Evolutionary conservation across 2,113 vertebrate species (phyloP), one percentile per base, ranked within the genome.

Genomic region (Ceyx cyanopectus): DNA sequence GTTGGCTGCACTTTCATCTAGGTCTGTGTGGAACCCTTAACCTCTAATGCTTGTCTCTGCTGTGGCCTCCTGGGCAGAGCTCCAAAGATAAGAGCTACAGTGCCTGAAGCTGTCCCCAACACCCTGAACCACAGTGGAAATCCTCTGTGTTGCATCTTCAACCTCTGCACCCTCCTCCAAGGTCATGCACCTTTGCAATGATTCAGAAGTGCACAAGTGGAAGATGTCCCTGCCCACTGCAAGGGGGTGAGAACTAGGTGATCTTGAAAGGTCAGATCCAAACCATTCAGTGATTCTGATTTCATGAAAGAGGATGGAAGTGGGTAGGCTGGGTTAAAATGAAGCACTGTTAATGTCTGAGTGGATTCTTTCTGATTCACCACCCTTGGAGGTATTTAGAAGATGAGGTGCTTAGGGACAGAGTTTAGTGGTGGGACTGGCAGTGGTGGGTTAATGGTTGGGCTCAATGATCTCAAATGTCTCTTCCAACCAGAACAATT

Each of bases 321-420:
- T 4, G 23, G 14, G 14, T 6, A 30, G 41, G 3, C 18, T 21
- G 77, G 80, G n/a, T 30, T 50, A 72, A 72, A 94, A 61, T 34
- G 9, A 7, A 43, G 24, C 5, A 5, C 10, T 23, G 10, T 3
- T 65, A 14, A 7, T 3, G n/a, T 15, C 43, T n/a, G 40, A 2
- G 29, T 2, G 27, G 70, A 19, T 50, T 53, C 1, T 61, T n/a
- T 58, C 26, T 57, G 20, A 32, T 51, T 51, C 24, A 51, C 24
- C 23, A 51, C 26, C 24, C 50, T 13, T 26, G 13, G 50, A 51
- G 50, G 24, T 26, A 26, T 26, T 51, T 51, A 26, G 26, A 26
- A 26, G 50, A 26, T 26, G 50, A 26, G 50, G 50, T 26, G 24
- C 50, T 51, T 14, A 51, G 50, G 24, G 50, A 51, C 50, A 50